A percentile compares a stretch with the other conserved stretches of the same genome.
These are phyloP conservation scores for Natrix natrix DNA, from an alignment of 2,797 vertebrate genomes.

Conservation along the genomic window DNA sequence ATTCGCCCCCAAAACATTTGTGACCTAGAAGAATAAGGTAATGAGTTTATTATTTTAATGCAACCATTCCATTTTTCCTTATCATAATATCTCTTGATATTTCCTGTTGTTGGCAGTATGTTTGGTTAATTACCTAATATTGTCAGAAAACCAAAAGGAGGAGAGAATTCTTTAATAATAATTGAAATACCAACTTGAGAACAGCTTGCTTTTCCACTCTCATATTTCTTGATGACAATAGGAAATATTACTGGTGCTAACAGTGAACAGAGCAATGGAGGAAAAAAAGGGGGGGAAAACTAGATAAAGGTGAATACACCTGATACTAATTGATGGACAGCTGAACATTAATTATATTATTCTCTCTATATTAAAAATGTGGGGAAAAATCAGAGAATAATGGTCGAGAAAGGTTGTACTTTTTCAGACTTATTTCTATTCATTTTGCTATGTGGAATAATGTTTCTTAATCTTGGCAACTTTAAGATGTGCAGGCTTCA, in stretches of 20 bases:
- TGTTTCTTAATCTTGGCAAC: background rate
- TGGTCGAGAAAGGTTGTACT: background rate
- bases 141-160: background rate
- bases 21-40: background rate
- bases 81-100: background rate
- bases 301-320: background rate
- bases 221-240: background rate
- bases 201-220: background rate
- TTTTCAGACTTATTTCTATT: background rate
- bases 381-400: background rate
- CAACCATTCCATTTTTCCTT: background rate
- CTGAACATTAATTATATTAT: background rate
- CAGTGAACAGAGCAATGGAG: background rate
- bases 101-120: background rate
- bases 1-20: conserved; percentile 24
- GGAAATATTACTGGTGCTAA: background rate
- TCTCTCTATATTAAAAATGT: background rate
- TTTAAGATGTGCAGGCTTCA: background rate
- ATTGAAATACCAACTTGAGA: background rate
- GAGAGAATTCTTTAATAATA: background rate
- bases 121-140: background rate
- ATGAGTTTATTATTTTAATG: background rate
- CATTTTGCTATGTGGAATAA: background rate
- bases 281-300: background rate
- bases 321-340: background rate